phyloP scores from a whole-genome alignment of 2,113 vertebrate genomes.

The Pterocles gutturalis region DNA sequence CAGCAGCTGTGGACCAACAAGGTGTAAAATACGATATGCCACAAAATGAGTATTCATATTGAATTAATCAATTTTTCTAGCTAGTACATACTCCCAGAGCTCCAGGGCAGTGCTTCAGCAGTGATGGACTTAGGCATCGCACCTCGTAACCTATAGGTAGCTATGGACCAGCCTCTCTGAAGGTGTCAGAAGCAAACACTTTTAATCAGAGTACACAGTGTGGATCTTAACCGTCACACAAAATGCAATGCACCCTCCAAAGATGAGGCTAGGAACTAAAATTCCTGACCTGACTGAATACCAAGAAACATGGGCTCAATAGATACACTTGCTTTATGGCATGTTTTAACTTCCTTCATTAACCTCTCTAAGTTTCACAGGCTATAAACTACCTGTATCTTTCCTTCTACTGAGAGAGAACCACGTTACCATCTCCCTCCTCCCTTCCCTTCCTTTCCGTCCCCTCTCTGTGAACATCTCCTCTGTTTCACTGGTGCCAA shows the following conservation, averaged over 20 bases:
- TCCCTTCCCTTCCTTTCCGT: not conserved
- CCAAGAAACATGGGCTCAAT: not conserved
- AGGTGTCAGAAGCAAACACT: not conserved
- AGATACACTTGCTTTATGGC: not conserved
- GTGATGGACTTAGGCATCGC: not conserved
- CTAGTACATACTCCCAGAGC: not conserved
- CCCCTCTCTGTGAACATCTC: not conserved
- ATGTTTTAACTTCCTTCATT: not conserved
- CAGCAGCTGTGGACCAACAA: not conserved
- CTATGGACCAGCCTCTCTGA: not conserved
- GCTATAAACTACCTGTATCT: not conserved
- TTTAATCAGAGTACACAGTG: not conserved
- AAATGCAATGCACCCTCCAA: not conserved
- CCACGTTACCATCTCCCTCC: not conserved
- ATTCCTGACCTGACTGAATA: not conserved
- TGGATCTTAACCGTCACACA: not conserved
- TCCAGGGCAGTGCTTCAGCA: not conserved
- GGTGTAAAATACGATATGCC: not conserved
- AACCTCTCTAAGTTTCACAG: not conserved
- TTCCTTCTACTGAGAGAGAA: not conserved
- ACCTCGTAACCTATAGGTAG: not conserved
- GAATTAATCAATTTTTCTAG: not conserved
- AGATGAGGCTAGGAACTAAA: not conserved
- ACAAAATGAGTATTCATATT: not conserved
- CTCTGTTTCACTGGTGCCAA: conserved; percentile 41